Percentiles rank a stretch among this genome's conserved stretches.
Evolutionary conservation across 2,113 vertebrate genomes (phyloP).

Genomic region (Sander lucioperca): DNA sequence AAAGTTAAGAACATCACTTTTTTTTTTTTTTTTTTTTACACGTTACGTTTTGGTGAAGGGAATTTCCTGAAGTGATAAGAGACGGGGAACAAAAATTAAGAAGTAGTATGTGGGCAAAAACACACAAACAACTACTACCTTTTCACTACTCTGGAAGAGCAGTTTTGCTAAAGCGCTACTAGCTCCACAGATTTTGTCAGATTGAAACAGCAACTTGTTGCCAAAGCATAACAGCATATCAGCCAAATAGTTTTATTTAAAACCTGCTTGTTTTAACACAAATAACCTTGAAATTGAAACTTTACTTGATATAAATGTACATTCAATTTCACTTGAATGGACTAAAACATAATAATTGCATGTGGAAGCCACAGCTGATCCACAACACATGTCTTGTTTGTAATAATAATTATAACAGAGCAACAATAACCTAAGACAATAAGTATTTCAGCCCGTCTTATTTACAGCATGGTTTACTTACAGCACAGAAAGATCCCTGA

Average conservation of each 20-base stretch:
- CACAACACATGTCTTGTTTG: background rate
- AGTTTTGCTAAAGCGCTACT: background rate
- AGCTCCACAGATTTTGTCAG: background rate
- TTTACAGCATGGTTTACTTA: background rate
- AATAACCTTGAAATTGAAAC: background rate
- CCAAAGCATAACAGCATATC: background rate
- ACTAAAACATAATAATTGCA: background rate
- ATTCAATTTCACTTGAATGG: background rate
- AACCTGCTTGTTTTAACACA: no score
- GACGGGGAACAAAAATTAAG: background rate
- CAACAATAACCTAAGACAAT: background rate
- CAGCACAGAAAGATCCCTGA: background rate
- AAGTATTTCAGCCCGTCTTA: background rate
- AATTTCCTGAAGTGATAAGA: background rate
- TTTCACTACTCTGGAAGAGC: background rate
- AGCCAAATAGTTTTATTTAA: background rate
- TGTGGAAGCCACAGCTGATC: background rate
- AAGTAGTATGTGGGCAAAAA: background rate
- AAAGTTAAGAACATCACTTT: background rate
- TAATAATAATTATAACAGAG: background rate
- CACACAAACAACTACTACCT: background rate
- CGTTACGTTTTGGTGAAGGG: background rate
- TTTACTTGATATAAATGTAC: background rate
- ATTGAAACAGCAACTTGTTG: background rate
- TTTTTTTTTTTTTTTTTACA: background rate